Evolutionary conservation across 2,888 invertebrate genomes (phyloP), one percentile per base, ranked within the genome.

Genomic region (Pseudolycoriella hygida): DNA sequence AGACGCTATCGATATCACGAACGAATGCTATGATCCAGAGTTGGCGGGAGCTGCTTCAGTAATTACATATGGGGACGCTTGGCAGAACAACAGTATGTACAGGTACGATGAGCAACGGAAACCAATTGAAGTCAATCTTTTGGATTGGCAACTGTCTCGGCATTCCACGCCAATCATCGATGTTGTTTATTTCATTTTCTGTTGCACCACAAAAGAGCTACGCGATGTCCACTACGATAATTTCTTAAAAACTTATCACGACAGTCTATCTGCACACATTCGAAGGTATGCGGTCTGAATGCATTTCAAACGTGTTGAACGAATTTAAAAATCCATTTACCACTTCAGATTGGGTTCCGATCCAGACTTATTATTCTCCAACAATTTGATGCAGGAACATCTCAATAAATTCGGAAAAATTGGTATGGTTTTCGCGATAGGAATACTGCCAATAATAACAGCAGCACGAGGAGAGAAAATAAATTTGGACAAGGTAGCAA

Each of bases 21-120:
- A 6, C 25, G 25, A 25, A 25, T 25, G 25, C 8, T 4, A 6
- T 6, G 8, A 8, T 8, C 47, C 57, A 46, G 59, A 57, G 3
- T 40, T 37, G 1, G 30, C 46, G 1, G 53, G 56, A 4, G 60
- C 61, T 1, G 54, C 57, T 50, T 50, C 60, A 2, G 59, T 60
- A 10, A 54, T 61, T 25, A 60, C 60, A 50, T 61, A 61, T 48
- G 61, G 61, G 1, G 61, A 61, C 51, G 60, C 58, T 46, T 60
- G 59, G 60, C 59, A 59, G 46, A 61, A 61, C 44, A 61, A 61
- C 46, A 56, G 59, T 43, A 53, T 61, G 11, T 60, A 57, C 43
- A 53, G 54, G 49, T 54, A 53, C 47, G 54, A 60, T 54, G 60
- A 2, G 3, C 6, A 44, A 14, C 42, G 44, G 4, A 42, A 40